Conservation (phyloP, 2,888 invertebrate species). For the Zygogramma bicolorata region DNA sequence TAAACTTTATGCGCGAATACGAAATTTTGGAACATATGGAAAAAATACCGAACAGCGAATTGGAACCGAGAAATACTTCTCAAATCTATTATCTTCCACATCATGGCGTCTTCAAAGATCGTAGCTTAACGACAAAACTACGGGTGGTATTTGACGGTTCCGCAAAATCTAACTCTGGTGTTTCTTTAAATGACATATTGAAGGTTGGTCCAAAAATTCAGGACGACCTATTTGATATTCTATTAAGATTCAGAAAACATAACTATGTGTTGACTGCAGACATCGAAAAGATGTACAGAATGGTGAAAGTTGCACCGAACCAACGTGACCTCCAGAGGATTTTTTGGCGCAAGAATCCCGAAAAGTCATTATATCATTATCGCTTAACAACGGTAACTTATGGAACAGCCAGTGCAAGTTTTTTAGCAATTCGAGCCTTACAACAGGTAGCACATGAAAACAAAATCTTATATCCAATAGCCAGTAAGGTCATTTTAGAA, state of each 20-base stretch:
- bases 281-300: conserved; percentile 25
- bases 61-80: background rate
- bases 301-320: background rate
- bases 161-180: conserved; percentile 31
- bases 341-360: conserved; percentile 18
- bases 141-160: conserved; percentile 52
- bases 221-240: conserved; percentile 44
- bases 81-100: conserved; percentile 45
- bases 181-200: conserved; percentile 46
- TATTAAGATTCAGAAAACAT: conserved; percentile 44
- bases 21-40: background rate
- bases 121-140: conserved; percentile 48
- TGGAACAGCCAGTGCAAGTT: background rate
- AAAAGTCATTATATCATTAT: background rate
- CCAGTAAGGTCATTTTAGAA: conserved; percentile 30
- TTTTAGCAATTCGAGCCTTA: conserved; percentile 18
- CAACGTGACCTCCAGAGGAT: conserved; percentile 23
- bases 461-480: conserved; percentile 18
- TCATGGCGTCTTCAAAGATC: conserved; percentile 48
- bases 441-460: conserved; percentile 29
- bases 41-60: background rate
- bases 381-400: background rate
- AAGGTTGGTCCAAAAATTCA: conserved; percentile 45
- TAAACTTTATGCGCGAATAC: background rate
- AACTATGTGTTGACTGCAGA: conserved; percentile 18